Evolutionary conservation across 2,113 vertebrate genomes (phyloP).

Genomic region (Colossoma macropomum): DNA sequence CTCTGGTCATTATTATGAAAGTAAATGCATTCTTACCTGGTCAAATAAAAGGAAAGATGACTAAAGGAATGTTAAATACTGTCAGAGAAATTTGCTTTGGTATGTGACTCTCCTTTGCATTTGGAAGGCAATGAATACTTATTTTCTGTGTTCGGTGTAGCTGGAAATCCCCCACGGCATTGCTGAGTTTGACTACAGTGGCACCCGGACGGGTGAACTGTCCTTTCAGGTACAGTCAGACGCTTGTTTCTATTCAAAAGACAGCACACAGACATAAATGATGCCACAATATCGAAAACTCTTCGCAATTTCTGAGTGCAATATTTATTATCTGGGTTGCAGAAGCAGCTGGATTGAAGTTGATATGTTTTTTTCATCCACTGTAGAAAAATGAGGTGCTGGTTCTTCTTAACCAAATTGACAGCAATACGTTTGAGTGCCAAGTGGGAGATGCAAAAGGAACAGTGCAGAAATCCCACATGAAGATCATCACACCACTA

Average conservation of each 20-base stretch:
- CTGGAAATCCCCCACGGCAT: conserved; percentile 83
- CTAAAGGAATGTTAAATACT: not conserved
- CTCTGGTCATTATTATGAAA: not conserved
- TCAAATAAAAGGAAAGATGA: not conserved
- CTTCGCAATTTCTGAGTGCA: no score
- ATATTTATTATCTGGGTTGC: not conserved
- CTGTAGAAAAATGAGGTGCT: conserved; percentile 81
- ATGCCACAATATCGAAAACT: no score
- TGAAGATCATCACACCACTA: conserved; percentile 83
- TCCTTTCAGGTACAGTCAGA: conserved; percentile 83
- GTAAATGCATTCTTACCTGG: not conserved
- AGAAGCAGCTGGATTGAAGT: not conserved
- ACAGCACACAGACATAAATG: no score
- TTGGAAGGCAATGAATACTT: not conserved
- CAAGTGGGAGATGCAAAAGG: conserved; percentile 77
- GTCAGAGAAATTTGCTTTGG: not conserved
- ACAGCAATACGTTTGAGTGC: conserved; percentile 79
- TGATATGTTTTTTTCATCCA: not conserved
- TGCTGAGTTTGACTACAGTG: conserved; percentile 78
- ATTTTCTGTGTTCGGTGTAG: conserved; percentile 67
- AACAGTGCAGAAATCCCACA: conserved; percentile 72
- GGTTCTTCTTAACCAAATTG: conserved; percentile 76
- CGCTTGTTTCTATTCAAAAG: not conserved
- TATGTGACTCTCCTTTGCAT: not conserved
- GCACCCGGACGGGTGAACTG: conserved; percentile 75